phyloP scores from a whole-genome alignment of 1,140 invertebrate species.

The Chrysomallon squamiferum region DNA sequence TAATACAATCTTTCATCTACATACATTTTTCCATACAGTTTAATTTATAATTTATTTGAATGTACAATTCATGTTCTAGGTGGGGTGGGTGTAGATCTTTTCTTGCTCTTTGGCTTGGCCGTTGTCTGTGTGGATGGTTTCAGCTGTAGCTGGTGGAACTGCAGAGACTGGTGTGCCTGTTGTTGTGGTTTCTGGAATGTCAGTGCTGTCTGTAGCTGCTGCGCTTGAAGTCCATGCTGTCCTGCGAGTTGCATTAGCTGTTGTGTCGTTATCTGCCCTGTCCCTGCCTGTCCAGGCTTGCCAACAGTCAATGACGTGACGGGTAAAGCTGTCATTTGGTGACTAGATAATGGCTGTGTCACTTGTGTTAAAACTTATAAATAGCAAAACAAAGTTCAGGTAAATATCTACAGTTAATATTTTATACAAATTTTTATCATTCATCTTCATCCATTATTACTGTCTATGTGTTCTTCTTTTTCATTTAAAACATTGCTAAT shows the following conservation, averaged over 20 bases:
- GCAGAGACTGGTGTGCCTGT: slow-evolving; percentile 28
- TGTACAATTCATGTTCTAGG: slow-evolving; percentile 44
- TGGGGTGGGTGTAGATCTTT: slow-evolving; percentile 51
- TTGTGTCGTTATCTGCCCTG: slow-evolving; percentile 31
- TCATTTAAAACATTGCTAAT: neutral
- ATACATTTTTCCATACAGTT: too few relatives aligned
- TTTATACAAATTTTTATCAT: neutral
- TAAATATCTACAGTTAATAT: neutral
- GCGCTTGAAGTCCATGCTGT: slow-evolving; percentile 17
- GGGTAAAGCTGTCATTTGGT: slow-evolving; percentile 33
- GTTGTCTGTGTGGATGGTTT: slow-evolving; percentile 64
- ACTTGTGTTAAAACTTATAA: neutral
- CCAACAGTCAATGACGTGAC: slow-evolving; percentile 29
- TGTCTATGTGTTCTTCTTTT: neutral
- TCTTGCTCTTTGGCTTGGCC: slow-evolving; percentile 51
- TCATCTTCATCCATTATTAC: neutral
- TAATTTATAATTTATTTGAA: too few relatives aligned
- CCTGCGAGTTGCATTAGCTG: slow-evolving; percentile 43
- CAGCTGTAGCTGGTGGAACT: slow-evolving; percentile 63
- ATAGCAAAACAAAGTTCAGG: neutral
- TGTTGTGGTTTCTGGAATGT: slow-evolving; percentile 41
- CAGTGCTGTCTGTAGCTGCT: slow-evolving; percentile 19
- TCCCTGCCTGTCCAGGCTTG: slow-evolving; percentile 18
- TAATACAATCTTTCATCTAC: too few relatives aligned
- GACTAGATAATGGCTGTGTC: slow-evolving; percentile 13